These are phyloP conservation scores for Eriosoma lanigerum DNA, from an alignment of 1,140 invertebrate genomes.

Conservation along the genomic window DNA sequence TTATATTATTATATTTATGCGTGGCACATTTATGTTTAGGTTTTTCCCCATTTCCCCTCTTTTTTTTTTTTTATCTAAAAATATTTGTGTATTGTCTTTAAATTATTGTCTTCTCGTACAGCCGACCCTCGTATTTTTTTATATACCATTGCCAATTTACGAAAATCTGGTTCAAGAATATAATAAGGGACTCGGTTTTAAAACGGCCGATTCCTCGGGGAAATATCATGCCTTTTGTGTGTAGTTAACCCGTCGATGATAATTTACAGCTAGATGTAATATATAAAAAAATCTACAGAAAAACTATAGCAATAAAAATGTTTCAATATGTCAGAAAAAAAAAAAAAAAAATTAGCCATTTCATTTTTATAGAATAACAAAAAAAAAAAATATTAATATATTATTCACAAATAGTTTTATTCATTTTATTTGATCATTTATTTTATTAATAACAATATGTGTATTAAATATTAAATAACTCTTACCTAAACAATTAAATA, in stretches of 20 bases:
- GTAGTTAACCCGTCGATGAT: conserved; percentile 27
- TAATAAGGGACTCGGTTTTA: conserved; percentile 18
- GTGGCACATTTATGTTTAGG: not conserved
- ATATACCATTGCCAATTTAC: conserved; percentile 28
- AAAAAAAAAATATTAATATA: no score
- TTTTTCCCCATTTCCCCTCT: not conserved
- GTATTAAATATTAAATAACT: no score
- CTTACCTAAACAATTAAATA: no score
- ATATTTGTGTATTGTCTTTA: not conserved
- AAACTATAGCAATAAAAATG: not conserved
- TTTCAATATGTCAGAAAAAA: not conserved
- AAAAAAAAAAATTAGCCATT: not conserved
- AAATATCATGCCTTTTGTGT: conserved; percentile 34
- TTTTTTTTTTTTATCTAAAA: not conserved
- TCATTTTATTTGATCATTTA: no score
- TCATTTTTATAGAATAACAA: no score
- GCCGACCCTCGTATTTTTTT: conserved; percentile 2
- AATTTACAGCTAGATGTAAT: conserved; percentile 39
- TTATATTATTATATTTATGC: no score
- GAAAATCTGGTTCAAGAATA: conserved; percentile 26
- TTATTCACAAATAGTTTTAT: no score
- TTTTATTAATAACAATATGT: no score
- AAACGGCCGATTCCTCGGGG: conserved; percentile 31
- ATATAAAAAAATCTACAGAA: not conserved
- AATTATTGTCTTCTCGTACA: not conserved